These are phyloP conservation scores for Xylophagus ater DNA, from an alignment of 2,888 invertebrate genomes.

Conservation along the genomic window DNA sequence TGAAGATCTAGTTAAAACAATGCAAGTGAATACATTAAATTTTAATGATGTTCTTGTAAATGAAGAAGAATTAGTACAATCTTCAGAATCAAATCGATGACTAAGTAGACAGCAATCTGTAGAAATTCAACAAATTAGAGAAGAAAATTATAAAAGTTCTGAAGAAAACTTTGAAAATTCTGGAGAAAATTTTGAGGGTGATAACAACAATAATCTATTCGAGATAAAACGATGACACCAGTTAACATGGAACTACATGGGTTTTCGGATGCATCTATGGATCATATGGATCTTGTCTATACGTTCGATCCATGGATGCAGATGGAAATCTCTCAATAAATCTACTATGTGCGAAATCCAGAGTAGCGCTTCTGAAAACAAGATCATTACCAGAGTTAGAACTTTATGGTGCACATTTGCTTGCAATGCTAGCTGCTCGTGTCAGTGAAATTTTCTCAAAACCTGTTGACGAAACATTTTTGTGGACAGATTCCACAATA, in stretches of 20 bases:
- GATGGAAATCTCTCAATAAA: neutral
- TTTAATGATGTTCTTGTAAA: no score
- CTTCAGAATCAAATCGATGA: no score
- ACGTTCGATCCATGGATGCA: neutral
- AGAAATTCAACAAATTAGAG: no score
- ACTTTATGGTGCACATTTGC: slow-evolving; percentile 22
- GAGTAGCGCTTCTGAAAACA: slow-evolving; percentile 11
- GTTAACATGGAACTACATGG: slow-evolving; percentile 8
- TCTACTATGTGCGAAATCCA: slow-evolving; percentile 6
- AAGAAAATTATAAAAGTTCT: no score
- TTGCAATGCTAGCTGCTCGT: slow-evolving; percentile 16
- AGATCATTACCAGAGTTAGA: slow-evolving; percentile 24
- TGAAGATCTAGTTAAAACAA: no score
- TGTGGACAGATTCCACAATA: slow-evolving; percentile 24
- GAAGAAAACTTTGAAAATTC: no score
- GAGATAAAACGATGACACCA: no score
- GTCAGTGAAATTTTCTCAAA: slow-evolving; percentile 6
- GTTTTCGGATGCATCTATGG: slow-evolving; percentile 11
- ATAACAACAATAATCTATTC: no score
- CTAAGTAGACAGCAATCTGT: no score
- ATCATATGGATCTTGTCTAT: slow-evolving; percentile 8
- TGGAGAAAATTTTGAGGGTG: no score
- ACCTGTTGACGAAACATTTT: slow-evolving; percentile 8
- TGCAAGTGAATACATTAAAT: no score
- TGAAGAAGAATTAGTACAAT: no score